Percentiles rank a stretch among this genome's conserved stretches.
phyloP scores from a whole-genome alignment of 2,113 vertebrate species.

The Calidris pygmaea region DNA sequence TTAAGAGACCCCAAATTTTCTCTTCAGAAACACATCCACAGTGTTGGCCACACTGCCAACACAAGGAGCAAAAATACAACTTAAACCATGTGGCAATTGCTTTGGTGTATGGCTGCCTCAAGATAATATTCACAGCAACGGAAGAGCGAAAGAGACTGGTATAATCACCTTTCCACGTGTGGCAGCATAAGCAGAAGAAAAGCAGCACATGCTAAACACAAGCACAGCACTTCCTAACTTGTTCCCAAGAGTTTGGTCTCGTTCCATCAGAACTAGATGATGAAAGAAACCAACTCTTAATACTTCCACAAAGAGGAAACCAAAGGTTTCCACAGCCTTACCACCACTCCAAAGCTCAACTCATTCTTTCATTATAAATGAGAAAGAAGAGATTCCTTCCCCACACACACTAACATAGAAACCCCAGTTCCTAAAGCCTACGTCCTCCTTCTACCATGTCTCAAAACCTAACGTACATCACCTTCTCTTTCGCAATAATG shows the following conservation, averaged over 20 bases:
- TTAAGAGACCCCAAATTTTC: not conserved
- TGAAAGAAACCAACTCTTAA: not conserved
- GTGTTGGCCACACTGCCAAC: not conserved
- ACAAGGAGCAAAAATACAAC: not conserved
- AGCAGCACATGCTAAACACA: not conserved
- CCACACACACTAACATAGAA: not conserved
- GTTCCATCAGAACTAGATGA: fast-evolving
- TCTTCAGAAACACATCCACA: not conserved
- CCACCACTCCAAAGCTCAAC: not conserved
- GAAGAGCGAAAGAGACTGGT: not conserved
- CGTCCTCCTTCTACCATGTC: not conserved
- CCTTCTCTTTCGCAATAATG: not conserved
- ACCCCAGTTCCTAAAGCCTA: not conserved
- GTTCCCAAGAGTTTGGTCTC: not conserved
- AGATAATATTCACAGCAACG: not conserved
- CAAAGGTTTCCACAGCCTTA: not conserved
- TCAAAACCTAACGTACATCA: not conserved
- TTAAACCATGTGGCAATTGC: not conserved
- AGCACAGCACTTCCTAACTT: not conserved
- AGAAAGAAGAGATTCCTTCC: not conserved
- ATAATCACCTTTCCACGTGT: not conserved
- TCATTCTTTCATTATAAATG: not conserved
- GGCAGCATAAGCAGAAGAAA: not conserved
- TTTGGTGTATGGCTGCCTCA: not conserved
- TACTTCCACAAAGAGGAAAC: not conserved